These are phyloP conservation scores for Akabosia matsudoensis DNA, from an alignment of 1,140 invertebrate species.

Conservation along the genomic window DNA sequence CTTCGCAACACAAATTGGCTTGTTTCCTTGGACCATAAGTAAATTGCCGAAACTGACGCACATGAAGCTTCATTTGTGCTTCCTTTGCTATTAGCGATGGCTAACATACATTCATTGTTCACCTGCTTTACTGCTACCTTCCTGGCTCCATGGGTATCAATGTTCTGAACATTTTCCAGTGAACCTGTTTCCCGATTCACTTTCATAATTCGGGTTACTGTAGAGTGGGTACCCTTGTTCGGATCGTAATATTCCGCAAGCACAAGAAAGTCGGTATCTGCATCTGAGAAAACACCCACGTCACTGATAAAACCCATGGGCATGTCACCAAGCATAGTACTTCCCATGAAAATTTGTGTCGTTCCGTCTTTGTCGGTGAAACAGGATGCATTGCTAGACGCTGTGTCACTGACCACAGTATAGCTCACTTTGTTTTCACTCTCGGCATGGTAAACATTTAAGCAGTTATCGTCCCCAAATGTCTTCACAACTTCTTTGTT, in stretches of 20 bases:
- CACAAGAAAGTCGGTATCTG: not conserved
- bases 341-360: not conserved
- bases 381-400: not conserved
- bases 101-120: slow-evolving; percentile 16
- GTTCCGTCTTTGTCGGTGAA: not conserved
- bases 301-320: not conserved
- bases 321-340: not conserved
- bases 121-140: not conserved
- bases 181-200: not conserved
- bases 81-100: slow-evolving; percentile 30
- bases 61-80: not conserved
- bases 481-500: not conserved
- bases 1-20: slow-evolving; percentile 23
- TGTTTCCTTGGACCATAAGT: slow-evolving; percentile 17
- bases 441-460: not conserved
- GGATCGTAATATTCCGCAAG: not conserved
- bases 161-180: slow-evolving; percentile 7
- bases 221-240: not conserved
- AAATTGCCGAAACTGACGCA: slow-evolving; percentile 24
- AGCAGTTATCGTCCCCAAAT: not conserved
- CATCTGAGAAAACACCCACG: not conserved
- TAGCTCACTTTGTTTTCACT: not conserved
- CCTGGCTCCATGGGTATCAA: slow-evolving; percentile 20
- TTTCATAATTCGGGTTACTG: not conserved
- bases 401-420: not conserved